A percentile compares a stretch with the other conserved stretches of the same genome.
phyloP scores from a whole-genome alignment of 2,113 vertebrate genomes.

The Microcebus murinus region DNA sequence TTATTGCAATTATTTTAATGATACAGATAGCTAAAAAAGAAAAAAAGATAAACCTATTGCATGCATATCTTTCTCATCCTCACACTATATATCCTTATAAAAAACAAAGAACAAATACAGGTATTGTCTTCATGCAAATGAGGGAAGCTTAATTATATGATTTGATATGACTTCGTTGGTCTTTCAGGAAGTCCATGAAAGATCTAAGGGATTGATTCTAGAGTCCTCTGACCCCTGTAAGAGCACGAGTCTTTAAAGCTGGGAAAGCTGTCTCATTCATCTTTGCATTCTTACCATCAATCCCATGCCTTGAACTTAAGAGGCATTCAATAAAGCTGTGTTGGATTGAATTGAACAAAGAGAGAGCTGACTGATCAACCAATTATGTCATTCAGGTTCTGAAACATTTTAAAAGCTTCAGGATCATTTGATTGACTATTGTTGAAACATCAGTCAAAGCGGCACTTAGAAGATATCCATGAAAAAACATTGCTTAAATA shows the following conservation, averaged over 20 bases:
- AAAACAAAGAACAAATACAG: neutral
- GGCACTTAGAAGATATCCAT: neutral
- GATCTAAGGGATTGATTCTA: neutral
- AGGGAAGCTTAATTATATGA: neutral
- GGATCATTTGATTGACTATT: neutral
- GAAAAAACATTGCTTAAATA: neutral
- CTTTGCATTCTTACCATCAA: neutral
- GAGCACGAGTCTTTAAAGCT: neutral
- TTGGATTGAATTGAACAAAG: neutral
- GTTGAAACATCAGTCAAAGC: neutral
- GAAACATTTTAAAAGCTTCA: neutral
- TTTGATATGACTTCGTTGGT: neutral
- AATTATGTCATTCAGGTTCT: neutral
- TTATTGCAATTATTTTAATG: constrained; percentile 8
- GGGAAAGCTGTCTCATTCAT: neutral
- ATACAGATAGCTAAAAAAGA: neutral
- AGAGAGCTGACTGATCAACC: neutral
- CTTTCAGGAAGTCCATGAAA: neutral
- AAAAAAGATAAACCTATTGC: neutral
- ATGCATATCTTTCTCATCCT: neutral
- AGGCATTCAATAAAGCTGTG: neutral
- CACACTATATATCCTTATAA: neutral
- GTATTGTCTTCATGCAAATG: neutral
- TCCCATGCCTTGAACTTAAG: neutral
- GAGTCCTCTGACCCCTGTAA: neutral